These are phyloP conservation scores for Sylvicapra grimmia DNA, from an alignment of 2,113 vertebrate species.

Conservation along the genomic window DNA sequence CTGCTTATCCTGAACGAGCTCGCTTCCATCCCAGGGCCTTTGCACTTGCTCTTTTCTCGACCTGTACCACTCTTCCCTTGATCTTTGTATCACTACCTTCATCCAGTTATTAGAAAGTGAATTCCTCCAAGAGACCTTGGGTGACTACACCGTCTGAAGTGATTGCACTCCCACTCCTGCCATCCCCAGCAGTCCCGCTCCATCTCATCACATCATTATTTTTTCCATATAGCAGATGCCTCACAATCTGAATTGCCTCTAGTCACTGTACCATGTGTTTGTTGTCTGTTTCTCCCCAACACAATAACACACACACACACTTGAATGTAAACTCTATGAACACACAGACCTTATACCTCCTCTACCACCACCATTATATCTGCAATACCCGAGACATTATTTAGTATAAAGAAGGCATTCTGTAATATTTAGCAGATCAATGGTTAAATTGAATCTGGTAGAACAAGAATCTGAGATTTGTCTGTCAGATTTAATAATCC, in stretches of 20 bases:
- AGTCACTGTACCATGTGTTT: background rate
- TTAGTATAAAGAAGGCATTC: background rate
- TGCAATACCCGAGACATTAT: background rate
- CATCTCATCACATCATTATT: background rate
- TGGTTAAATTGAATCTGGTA: background rate
- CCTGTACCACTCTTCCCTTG: background rate
- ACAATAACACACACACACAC: background rate
- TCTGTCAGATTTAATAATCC: background rate
- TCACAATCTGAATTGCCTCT: background rate
- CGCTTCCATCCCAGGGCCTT: background rate
- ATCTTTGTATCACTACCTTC: background rate
- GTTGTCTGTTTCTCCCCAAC: background rate
- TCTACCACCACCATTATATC: background rate
- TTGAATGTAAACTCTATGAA: background rate
- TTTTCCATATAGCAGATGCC: background rate
- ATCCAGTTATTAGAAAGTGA: background rate
- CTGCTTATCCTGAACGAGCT: background rate
- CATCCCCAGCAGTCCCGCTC: background rate
- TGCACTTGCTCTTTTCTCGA: background rate
- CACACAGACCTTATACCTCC: background rate
- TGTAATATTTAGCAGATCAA: background rate
- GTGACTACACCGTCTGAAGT: background rate
- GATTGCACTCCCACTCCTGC: background rate
- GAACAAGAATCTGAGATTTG: background rate
- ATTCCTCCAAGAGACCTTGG: background rate